Percentiles rank a stretch among this genome's conserved stretches.
Conservation (phyloP, 2,888 invertebrate species). For the Agrotis clavis region DNA sequence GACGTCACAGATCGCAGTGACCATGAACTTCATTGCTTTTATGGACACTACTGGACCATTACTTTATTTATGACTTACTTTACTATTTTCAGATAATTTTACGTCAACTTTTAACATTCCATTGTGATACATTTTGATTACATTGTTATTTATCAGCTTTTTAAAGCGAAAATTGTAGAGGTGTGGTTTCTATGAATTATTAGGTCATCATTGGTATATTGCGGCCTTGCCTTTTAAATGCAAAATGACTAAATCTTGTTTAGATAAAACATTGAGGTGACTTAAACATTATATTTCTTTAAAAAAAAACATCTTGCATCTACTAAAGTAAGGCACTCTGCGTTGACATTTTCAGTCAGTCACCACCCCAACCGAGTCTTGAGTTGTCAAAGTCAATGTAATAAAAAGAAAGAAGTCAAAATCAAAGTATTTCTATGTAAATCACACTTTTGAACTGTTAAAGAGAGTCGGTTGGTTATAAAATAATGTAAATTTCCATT, state of each 20-base stretch:
- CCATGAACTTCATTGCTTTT: constrained; percentile 35
- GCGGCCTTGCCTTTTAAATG: neutral
- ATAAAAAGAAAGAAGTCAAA: neutral
- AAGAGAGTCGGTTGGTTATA: neutral
- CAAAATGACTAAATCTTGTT: neutral
- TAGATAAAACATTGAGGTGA: neutral
- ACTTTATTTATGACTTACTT: constrained; percentile 27
- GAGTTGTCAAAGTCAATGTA: no score
- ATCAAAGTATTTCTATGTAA: neutral
- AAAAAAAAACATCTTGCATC: no score
- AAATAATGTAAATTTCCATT: neutral
- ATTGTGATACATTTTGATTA: constrained; percentile 33
- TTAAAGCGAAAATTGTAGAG: neutral
- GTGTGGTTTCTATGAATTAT: constrained; percentile 13
- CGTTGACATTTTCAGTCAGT: no score
- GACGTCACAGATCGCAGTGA: constrained; percentile 43
- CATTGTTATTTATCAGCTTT: constrained; percentile 28
- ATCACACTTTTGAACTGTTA: neutral
- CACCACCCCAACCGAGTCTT: no score
- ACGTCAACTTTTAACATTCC: constrained; percentile 1
- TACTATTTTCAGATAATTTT: constrained; percentile 6
- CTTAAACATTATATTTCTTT: neutral
- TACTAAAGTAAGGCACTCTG: no score
- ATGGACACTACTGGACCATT: constrained; percentile 20
- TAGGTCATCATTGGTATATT: neutral